Evolutionary conservation across 2,797 vertebrate species (phyloP).

Genomic region (Odontamblyopus lacepedii): DNA sequence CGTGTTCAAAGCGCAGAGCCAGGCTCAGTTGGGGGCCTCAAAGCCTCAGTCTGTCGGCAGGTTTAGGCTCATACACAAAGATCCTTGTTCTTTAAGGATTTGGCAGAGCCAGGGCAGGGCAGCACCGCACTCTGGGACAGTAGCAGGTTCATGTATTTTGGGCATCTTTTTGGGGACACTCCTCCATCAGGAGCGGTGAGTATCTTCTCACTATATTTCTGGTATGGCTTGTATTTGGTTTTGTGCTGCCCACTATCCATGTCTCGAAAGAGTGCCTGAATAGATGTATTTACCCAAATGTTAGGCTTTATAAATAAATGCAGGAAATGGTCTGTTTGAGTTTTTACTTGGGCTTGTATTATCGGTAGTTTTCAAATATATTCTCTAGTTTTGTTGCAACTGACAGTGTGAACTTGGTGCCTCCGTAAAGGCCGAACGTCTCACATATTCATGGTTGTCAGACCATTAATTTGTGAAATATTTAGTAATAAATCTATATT

Average conservation of each 20-base stretch:
- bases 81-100: constrained; percentile 83
- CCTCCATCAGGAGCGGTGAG: constrained; percentile 64
- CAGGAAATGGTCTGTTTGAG: neutral
- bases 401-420: neutral
- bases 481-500: neutral
- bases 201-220: constrained; percentile 52
- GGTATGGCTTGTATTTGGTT: constrained; percentile 37
- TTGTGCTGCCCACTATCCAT: constrained; percentile 28
- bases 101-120: constrained; percentile 77
- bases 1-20: constrained; percentile 81
- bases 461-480: neutral
- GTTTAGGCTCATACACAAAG: constrained; percentile 82
- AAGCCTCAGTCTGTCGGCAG: constrained; percentile 85
- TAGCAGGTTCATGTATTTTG: constrained; percentile 58
- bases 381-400: neutral
- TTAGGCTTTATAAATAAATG: constrained; percentile 11
- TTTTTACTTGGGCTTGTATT: neutral
- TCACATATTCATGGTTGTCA: neutral
- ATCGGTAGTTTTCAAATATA: neutral
- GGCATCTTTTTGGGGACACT: constrained; percentile 56
- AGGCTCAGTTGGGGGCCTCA: constrained; percentile 86
- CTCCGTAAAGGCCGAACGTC: neutral
- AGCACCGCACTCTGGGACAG: constrained; percentile 63
- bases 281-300: constrained; percentile 1
- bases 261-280: neutral